Evolutionary conservation across 2,113 vertebrate species (phyloP).

Genomic region (Riparia riparia): DNA sequence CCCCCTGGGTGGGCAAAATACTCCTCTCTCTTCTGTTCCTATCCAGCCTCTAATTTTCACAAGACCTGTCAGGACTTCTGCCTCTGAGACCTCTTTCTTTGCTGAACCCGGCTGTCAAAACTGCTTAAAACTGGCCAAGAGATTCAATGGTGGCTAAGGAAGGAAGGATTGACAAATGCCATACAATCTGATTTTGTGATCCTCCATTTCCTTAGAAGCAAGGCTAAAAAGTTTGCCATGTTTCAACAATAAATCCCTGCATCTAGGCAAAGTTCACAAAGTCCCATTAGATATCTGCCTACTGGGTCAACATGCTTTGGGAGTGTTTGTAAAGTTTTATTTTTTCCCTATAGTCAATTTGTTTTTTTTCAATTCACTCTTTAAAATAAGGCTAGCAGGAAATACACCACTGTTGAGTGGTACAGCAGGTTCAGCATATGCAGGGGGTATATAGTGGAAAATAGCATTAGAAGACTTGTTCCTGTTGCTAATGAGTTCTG

Average conservation of each 20-base stretch:
- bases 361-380: not conserved
- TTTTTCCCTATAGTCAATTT: not conserved
- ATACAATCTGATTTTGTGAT: not conserved
- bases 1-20: not conserved
- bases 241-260: not conserved
- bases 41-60: not conserved
- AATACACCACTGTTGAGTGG: not conserved
- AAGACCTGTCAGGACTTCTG: not conserved
- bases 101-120: not conserved
- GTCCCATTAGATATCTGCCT: not conserved
- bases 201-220: not conserved
- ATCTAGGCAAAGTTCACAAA: not conserved
- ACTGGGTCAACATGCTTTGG: not conserved
- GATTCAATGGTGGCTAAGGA: not conserved
- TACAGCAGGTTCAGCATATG: conserved; percentile 38
- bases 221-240: not conserved
- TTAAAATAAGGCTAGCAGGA: not conserved
- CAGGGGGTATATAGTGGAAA: conserved; percentile 36
- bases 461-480: conserved; percentile 47
- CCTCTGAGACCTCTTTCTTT: not conserved
- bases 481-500: conserved; percentile 49
- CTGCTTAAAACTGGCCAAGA: not conserved
- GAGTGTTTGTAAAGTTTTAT: not conserved
- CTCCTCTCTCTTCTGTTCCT: not conserved
- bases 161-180: not conserved